These are phyloP conservation scores for Trematomus loennbergii DNA, from an alignment of 2,113 vertebrate genomes.

Conservation along the genomic window DNA sequence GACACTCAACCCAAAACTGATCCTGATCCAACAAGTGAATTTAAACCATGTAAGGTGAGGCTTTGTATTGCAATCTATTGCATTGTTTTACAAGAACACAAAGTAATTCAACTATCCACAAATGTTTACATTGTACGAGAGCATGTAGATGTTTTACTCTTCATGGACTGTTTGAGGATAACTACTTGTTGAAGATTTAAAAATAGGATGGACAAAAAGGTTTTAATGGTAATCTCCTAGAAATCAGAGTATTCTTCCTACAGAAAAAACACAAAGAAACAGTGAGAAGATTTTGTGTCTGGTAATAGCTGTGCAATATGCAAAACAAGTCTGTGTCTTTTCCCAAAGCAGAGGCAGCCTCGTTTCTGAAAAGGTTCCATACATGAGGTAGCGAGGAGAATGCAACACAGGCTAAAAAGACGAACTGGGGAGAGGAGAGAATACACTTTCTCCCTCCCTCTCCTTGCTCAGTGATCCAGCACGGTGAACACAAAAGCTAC, in stretches of 20 bases:
- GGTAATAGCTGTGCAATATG: constrained; percentile 30
- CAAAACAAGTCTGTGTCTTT: constrained; percentile 38
- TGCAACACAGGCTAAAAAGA: constrained; percentile 64
- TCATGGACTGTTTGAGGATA: neutral
- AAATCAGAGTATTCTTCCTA: neutral
- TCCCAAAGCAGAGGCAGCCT: constrained; percentile 48
- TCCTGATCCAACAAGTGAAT: neutral
- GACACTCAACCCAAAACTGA: neutral
- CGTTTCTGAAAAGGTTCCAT: constrained; percentile 70
- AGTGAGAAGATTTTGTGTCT: constrained; percentile 15
- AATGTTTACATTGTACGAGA: neutral
- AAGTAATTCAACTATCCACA: neutral
- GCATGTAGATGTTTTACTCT: neutral
- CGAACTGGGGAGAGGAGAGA: constrained; percentile 67
- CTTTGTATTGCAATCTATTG: neutral
- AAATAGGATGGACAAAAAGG: neutral
- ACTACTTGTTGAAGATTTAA: neutral
- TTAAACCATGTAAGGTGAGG: neutral
- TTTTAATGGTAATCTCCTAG: neutral
- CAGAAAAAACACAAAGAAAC: constrained; percentile 23
- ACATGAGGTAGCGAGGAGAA: constrained; percentile 77
- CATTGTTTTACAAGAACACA: neutral
- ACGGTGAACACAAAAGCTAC: constrained; percentile 79
- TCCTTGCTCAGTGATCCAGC: constrained; percentile 80
- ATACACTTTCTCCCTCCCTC: constrained; percentile 67